Base-by-base conservation (phyloP, 1,140 invertebrate species). In the Drosophila neocordata region DNA sequence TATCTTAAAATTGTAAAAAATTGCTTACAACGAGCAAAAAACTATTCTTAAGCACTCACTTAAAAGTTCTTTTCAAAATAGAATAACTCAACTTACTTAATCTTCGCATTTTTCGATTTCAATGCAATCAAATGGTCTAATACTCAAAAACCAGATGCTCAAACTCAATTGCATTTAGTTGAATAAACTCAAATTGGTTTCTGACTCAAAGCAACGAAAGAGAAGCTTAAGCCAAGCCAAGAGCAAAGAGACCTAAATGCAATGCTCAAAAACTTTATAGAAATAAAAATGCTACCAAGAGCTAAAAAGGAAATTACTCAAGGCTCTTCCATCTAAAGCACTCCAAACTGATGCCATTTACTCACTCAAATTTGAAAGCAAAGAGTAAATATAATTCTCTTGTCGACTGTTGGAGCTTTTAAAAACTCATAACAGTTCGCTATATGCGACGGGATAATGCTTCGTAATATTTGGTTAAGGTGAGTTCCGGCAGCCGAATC, bases 401-500 rank as follows among this genome's bases (percentile, higher is more conserved):
- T 15, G 15, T 13, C 15, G 7, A 2, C 15, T 48, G 15, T 20
- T 8, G 15, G 15, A 48, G 41, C 41, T 48, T 48, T 48, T 8
- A 8, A 44, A 44, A 44, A 44, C 38, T 41, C 1, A 5, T 1
- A 35, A 12, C 8, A 5, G 34, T 12, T 35, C 34, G 34, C 11
- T 1, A 48, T 48, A 4, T 20, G 15, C 41, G 41, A 48, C 41
- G 20, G 41, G 41, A 48, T 48, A 20, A 20, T 20, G 15, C 11
- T 48, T 60, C 37, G 58, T 48, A 55, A 8, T 20, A 31, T 62
- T 51, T 15, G 15, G 44, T 31, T 67, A 66, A 66, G 73, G 73
- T 81, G 77, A 77, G 38, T 74, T 66, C 59, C 13, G 35, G 41
- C 34, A 18, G 27, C 41, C 72, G 72, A 76, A 20, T 44, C 20